A percentile compares a stretch with the other conserved stretches of the same genome.
These are phyloP conservation scores for Neolamprologus ventralis DNA, from an alignment of 2,113 vertebrate genomes.

Conservation along the genomic window DNA sequence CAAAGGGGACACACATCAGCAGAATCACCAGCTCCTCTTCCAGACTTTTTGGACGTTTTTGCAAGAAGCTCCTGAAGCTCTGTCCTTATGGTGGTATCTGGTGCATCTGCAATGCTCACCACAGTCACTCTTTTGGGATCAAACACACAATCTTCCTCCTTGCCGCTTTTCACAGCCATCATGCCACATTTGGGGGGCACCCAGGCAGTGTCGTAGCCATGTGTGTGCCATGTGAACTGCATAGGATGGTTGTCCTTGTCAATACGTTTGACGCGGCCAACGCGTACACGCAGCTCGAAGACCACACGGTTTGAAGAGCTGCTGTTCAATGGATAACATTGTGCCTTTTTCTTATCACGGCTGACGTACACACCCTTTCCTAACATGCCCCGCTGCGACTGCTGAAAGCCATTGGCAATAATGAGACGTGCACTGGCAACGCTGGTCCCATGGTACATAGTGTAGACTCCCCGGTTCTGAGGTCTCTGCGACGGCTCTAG, in stretches of 20 bases:
- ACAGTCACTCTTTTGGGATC: slow-evolving; percentile 58
- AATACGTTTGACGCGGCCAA: slow-evolving; percentile 59
- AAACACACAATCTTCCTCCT: slow-evolving; percentile 68
- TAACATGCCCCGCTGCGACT: slow-evolving; percentile 49
- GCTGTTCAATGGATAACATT: slow-evolving; percentile 32
- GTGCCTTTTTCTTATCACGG: slow-evolving; percentile 53
- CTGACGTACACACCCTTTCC: slow-evolving; percentile 69
- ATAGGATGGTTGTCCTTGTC: slow-evolving; percentile 47
- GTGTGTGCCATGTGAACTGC: slow-evolving; percentile 30
- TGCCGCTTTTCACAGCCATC: slow-evolving; percentile 46
- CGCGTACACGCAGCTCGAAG: slow-evolving; percentile 40
- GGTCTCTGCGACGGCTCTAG: not conserved
- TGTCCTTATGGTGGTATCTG: not conserved
- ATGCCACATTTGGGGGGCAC: slow-evolving; percentile 60
- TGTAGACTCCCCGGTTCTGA: slow-evolving; percentile 15
- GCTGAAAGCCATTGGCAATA: slow-evolving; percentile 53
- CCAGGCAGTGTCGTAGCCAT: slow-evolving; percentile 65
- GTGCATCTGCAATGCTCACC: slow-evolving; percentile 32
- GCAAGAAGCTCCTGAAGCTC: slow-evolving; percentile 48
- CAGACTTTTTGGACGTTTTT: not conserved
- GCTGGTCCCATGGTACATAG: slow-evolving; percentile 42
- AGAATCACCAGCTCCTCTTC: not conserved
- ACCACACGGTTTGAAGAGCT: slow-evolving; percentile 2
- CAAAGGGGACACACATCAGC: slow-evolving; percentile 40
- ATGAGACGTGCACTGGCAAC: slow-evolving; percentile 26